A percentile compares a stretch with the other conserved stretches of the same genome.
These are phyloP conservation scores for Montipora sp. DNA, from an alignment of 64 coral and sea anemone genomes.

Conservation along the genomic window DNA sequence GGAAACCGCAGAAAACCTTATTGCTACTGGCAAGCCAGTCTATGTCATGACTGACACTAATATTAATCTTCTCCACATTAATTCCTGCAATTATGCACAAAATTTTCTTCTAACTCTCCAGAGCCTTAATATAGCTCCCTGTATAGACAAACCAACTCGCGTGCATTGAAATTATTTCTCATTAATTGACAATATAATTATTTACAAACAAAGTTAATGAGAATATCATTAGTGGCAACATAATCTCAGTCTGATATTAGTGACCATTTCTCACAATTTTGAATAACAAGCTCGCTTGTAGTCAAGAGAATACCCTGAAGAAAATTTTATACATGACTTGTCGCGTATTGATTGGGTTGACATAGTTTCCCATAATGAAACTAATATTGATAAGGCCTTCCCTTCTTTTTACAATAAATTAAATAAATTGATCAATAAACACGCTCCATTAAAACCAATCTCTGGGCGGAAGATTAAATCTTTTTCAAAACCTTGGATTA, in stretches of 20 bases:
- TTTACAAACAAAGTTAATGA: no score
- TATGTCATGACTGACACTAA: background rate
- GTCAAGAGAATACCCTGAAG: background rate
- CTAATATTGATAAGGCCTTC: no score
- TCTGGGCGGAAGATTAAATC: background rate
- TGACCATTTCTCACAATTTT: background rate
- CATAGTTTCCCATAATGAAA: background rate
- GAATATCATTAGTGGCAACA: no score
- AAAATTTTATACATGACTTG: background rate
- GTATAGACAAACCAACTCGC: conserved; percentile 50
- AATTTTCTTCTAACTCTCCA: no score
- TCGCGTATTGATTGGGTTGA: background rate
- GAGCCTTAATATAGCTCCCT: conserved; percentile 9
- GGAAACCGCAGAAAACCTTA: background rate
- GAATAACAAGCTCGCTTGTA: conserved; percentile 35
- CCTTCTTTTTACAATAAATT: background rate
- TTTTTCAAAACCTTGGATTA: background rate
- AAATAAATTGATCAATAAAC: background rate
- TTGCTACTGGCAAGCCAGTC: background rate
- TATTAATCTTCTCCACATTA: no score
- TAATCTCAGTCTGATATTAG: no score
- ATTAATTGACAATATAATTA: no score
- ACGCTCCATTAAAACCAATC: background rate
- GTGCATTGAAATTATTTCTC: no score
- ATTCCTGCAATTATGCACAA: background rate